A percentile compares a stretch with the other conserved stretches of the same genome.
phyloP scores from a whole-genome alignment of 2,113 vertebrate species.

The Galbula dea region DNA sequence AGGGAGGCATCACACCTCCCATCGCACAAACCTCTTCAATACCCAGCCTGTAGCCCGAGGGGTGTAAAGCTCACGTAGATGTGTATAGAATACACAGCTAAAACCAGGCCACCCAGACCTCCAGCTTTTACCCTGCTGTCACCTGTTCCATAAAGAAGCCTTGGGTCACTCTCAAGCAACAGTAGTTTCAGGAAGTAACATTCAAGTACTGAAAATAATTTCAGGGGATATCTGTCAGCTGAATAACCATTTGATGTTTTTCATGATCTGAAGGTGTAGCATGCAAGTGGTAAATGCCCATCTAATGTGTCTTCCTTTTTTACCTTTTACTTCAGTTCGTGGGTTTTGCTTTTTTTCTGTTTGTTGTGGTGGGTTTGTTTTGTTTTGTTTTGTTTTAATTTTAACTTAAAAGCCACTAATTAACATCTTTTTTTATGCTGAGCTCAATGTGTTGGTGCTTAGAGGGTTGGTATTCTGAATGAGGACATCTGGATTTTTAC shows the following conservation, averaged over 20 bases:
- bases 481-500: background rate
- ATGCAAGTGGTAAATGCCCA: background rate
- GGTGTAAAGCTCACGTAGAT: too few species aligned
- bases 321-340: background rate
- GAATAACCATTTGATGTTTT: background rate
- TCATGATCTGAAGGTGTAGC: background rate
- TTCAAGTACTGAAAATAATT: background rate
- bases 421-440: background rate
- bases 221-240: background rate
- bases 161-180: background rate
- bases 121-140: too few species aligned
- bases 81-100: too few species aligned
- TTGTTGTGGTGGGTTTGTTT: background rate
- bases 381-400: background rate
- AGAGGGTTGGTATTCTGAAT: background rate
- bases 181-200: background rate
- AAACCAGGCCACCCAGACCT: too few species aligned
- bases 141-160: too few species aligned
- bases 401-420: background rate
- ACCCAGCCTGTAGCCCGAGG: too few species aligned
- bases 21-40: too few species aligned
- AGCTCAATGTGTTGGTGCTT: background rate
- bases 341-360: background rate
- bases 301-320: background rate
- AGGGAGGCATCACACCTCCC: too few species aligned